These are phyloP conservation scores for Alligator sinensis DNA, from an alignment of 2,113 vertebrate species.

Conservation along the genomic window DNA sequence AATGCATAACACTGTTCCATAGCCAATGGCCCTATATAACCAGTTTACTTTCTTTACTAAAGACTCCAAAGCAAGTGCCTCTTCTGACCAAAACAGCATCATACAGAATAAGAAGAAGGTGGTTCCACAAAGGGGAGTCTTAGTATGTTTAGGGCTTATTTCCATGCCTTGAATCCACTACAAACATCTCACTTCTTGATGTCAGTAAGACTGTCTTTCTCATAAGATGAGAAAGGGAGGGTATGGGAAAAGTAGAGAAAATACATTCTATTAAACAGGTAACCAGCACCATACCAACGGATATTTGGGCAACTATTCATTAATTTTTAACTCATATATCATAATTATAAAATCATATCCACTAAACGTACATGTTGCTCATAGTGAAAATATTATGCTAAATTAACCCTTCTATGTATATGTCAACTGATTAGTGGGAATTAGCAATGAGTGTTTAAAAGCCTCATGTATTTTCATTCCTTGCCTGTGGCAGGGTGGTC, in stretches of 20 bases:
- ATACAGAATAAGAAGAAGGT: not conserved
- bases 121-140: not conserved
- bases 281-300: not conserved
- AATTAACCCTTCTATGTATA: not conserved
- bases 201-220: not conserved
- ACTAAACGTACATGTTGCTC: not conserved
- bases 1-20: not conserved
- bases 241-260: not conserved
- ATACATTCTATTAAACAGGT: not conserved
- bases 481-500: not conserved
- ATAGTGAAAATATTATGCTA: not conserved
- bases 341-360: not conserved
- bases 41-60: not conserved
- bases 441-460: not conserved
- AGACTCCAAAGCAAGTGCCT: not conserved
- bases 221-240: not conserved
- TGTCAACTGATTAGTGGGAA: not conserved
- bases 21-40: not conserved
- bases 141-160: not conserved
- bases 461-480: not conserved
- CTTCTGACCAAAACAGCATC: not conserved
- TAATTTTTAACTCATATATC: not conserved
- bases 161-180: not conserved
- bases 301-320: not conserved
- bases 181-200: not conserved